Percentiles rank a stretch among this genome's conserved stretches.
These are phyloP conservation scores for Drosophila pachea DNA, from an alignment of 1,140 invertebrate species.

Conservation along the genomic window DNA sequence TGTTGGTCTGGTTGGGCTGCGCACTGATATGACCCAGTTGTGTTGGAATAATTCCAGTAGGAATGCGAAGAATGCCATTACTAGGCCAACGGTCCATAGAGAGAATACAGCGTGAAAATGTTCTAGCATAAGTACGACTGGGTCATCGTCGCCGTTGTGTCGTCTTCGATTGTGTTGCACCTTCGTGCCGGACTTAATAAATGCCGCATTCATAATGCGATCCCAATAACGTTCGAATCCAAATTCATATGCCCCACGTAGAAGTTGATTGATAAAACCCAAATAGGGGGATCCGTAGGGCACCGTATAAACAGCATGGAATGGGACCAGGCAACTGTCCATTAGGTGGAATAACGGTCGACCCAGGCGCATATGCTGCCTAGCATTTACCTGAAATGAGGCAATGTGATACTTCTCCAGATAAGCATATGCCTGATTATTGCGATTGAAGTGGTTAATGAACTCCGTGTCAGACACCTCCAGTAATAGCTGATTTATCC, in stretches of 20 bases:
- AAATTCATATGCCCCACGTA: slow-evolving; percentile 63
- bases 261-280: slow-evolving; percentile 60
- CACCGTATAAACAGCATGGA: slow-evolving; percentile 72
- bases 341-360: slow-evolving; percentile 69
- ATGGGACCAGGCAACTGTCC: slow-evolving; percentile 71
- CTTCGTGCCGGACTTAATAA: slow-evolving; percentile 58
- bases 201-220: slow-evolving; percentile 64
- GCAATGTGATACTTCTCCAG: slow-evolving; percentile 70
- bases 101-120: slow-evolving; percentile 71
- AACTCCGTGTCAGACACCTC: slow-evolving; percentile 45
- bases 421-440: slow-evolving; percentile 63
- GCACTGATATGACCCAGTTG: slow-evolving; percentile 47
- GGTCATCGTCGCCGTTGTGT: slow-evolving; percentile 51
- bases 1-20: slow-evolving; percentile 40
- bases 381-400: slow-evolving; percentile 55
- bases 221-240: slow-evolving; percentile 69
- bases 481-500: slow-evolving; percentile 47
- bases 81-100: slow-evolving; percentile 57
- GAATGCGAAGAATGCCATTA: slow-evolving; percentile 46
- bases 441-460: slow-evolving; percentile 25
- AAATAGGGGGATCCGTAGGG: slow-evolving; percentile 75
- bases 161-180: slow-evolving; percentile 29
- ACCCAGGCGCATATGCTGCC: slow-evolving; percentile 52
- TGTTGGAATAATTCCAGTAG: slow-evolving; percentile 52
- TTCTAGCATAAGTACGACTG: slow-evolving; percentile 62